A percentile compares a stretch with the other conserved stretches of the same genome.
Evolutionary conservation across 1,140 invertebrate genomes (phyloP).

Genomic region (Octopus sinensis): DNA sequence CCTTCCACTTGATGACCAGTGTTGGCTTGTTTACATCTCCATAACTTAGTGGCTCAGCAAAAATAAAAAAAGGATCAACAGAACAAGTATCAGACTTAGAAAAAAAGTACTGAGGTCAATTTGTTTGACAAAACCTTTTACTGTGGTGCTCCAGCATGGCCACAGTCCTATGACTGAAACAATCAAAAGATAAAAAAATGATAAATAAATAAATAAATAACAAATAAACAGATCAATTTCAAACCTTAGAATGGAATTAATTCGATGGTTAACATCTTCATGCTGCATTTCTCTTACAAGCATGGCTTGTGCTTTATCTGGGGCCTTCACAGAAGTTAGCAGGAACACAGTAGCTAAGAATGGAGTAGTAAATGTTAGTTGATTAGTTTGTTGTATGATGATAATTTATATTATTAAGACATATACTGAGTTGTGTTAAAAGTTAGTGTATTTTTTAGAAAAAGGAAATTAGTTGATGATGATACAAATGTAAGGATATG

Average conservation of each 20-base stretch:
- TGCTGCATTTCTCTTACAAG: slow-evolving; percentile 84
- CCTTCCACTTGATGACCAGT: no score
- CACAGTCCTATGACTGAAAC: no score
- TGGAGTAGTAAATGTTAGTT: slow-evolving; percentile 55
- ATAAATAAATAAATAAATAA: no score
- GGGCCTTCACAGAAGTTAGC: slow-evolving; percentile 82
- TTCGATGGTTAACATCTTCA: slow-evolving; percentile 72
- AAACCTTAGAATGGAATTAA: slow-evolving; percentile 77
- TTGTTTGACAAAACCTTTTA: no score
- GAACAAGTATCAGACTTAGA: no score
- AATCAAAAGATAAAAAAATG: no score
- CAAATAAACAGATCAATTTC: no score
- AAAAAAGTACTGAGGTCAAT: no score
- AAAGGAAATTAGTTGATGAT: not conserved
- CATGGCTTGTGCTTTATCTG: slow-evolving; percentile 80
- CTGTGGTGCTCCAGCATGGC: no score
- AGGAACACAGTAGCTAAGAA: slow-evolving; percentile 87
- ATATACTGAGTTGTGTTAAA: not conserved
- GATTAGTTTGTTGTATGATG: not conserved
- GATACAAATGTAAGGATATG: not conserved
- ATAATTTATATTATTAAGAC: not conserved
- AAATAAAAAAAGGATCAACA: no score
- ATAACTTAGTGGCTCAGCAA: no score
- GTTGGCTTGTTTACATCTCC: no score
- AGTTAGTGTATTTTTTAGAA: not conserved